phyloP scores from a whole-genome alignment of 92 coral and sea anemone genomes.

The Montipora capitata region DNA sequence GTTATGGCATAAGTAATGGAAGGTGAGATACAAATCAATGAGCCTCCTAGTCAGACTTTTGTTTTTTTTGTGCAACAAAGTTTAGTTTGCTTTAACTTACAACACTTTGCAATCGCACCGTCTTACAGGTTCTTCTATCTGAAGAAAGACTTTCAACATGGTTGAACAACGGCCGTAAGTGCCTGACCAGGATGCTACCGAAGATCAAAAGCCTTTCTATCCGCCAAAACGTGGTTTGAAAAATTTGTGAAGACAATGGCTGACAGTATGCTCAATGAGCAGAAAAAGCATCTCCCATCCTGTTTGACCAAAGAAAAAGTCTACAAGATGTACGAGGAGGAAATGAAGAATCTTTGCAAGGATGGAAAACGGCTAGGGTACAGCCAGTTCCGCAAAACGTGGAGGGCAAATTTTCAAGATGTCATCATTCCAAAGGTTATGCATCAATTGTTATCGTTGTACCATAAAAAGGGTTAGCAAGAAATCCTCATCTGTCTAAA shows the following conservation, averaged over 20 bases:
- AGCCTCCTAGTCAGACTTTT: neutral
- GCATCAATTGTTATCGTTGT: neutral
- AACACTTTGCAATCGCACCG: neutral
- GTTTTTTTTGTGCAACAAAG: neutral
- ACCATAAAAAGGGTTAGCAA: too few species aligned
- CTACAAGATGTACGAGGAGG: conserved; percentile 18
- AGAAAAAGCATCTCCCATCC: conserved; percentile 31
- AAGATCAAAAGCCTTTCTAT: conserved; percentile 19
- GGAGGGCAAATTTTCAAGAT: conserved; percentile 28
- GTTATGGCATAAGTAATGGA: conserved; percentile 65
- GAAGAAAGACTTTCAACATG: conserved; percentile 39
- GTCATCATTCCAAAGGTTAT: conserved; percentile 59
- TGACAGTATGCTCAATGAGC: neutral
- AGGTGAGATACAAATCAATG: conserved; percentile 14
- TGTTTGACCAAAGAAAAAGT: conserved; percentile 52
- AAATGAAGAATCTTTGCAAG: neutral
- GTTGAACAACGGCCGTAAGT: conserved; percentile 15
- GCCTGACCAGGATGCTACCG: conserved; percentile 1
- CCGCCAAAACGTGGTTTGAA: conserved; percentile 55
- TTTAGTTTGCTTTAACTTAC: neutral
- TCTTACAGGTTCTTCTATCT: conserved; percentile 45
- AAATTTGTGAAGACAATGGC: conserved; percentile 54
- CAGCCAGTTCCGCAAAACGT: conserved; percentile 61
- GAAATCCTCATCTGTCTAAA: too few species aligned
- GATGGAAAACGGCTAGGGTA: neutral